Base-by-base conservation (phyloP, 1,140 invertebrate genomes). In the Zophobas atratus region DNA sequence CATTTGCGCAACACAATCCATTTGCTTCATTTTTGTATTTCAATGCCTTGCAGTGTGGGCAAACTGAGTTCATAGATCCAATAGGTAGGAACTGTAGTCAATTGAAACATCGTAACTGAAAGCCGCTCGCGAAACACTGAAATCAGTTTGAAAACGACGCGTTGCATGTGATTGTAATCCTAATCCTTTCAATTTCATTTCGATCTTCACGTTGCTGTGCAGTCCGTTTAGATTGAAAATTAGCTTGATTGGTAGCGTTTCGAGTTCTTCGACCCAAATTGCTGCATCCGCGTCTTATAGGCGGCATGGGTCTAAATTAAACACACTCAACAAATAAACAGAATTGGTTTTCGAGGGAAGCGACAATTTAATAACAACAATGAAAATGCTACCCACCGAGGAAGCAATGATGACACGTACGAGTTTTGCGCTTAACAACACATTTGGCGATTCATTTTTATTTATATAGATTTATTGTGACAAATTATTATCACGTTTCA, bases 1-100 rank as follows among this genome's bases (percentile, higher is more conserved):
- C 76, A 57, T 32, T 56, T 53, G 79, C 79, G 46, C 79, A 80
- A 67, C 76, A 80, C 71, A 80, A 75, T 77, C 76, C 79, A 75
- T 32, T 32, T 1, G 79, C 20, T 80, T 80, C 76, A 35, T 67
- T 57, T 56, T 70, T 79, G 46, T 36, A 79, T 48, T 77, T 79
- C 20, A 79, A 71, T 38, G 73, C 77, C 32, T 70, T 79, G 55
- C 74, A 79, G 75, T 79, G 49, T 70, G 8, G n/a, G 38, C 77
- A 76, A 4, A 79, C 41, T 32, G 20, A 49, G 33, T 56, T 60
- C 56, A 76, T 76, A 43, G 34, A 8, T 67, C 56, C 53, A 76
- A 76, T 76, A 43, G 34, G 0, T 76, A 48, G 1, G 46, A 33
- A 76, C 74, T 67, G 56, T 76, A 76, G 46, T 76, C 43, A 1